These are phyloP conservation scores for Danio kyathit DNA, from an alignment of 2,797 vertebrate species.

Conservation along the genomic window DNA sequence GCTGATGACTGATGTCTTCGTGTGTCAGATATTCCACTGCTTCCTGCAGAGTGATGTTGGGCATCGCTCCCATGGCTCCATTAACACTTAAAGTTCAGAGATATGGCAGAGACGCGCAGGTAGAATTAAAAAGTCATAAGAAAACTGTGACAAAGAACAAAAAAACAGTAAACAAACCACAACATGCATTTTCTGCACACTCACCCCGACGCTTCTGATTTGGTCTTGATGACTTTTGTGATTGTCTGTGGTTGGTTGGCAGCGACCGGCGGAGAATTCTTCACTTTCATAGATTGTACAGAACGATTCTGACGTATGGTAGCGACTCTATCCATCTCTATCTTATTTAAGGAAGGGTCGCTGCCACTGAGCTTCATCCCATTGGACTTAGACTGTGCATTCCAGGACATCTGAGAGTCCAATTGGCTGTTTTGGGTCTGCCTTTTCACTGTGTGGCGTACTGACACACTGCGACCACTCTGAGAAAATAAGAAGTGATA, in stretches of 20 bases:
- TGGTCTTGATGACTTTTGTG: conserved; percentile 56
- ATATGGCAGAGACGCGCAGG: not conserved
- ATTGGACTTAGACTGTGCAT: conserved; percentile 22
- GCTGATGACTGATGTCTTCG: conserved; percentile 80
- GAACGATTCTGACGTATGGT: not conserved
- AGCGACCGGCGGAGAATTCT: conserved; percentile 34
- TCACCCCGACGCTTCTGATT: conserved; percentile 66
- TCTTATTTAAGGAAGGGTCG: conserved; percentile 64
- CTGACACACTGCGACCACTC: conserved; percentile 57
- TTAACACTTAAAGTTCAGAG: conserved; percentile 63
- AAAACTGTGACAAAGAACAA: not conserved
- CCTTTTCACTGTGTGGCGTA: not conserved
- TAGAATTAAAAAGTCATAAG: not conserved
- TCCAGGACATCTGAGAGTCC: conserved; percentile 60
- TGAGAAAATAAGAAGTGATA: not conserved
- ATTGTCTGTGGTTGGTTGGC: conserved; percentile 58
- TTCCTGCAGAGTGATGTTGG: conserved; percentile 83
- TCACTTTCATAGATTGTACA: not conserved
- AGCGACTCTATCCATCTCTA: not conserved
- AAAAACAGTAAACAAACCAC: no score
- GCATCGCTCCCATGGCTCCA: conserved; percentile 63
- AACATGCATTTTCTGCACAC: conserved; percentile 44
- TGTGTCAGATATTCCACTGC: conserved; percentile 84
- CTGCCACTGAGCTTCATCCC: conserved; percentile 69
- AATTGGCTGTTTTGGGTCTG: conserved; percentile 33